Evolutionary conservation across 1,140 invertebrate species (phyloP), one percentile per base, ranked within the genome.

Genomic region (Aphaenogaster rudis): DNA sequence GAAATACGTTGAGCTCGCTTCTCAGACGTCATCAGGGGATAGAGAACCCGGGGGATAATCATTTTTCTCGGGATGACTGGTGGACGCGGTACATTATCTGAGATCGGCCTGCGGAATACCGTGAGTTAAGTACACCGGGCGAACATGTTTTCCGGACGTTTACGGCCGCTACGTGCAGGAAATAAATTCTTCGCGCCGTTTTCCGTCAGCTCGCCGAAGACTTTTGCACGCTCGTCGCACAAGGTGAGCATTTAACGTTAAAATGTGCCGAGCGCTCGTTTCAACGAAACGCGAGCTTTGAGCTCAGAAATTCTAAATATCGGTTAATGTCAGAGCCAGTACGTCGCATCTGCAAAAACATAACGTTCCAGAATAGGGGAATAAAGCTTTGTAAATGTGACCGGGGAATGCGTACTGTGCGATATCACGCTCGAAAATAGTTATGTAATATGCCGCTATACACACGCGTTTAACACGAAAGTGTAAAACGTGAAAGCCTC

Each of bases 71-170:
- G 42, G 71, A 85, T 86, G 74, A 86, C 72, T 64, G 61, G 48
- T 79, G 76, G 48, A 79, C 48, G 74, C 74, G 82, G 69, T 86
- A 52, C 33, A 78, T 86, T 79, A 86, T 77, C 74, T 42, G 82
- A 66, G 71, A 86, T 86, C 82, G 59, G 74, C n/a, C 45, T n/a
- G 74, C 33, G 74, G 54, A 84, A 74, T 61, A 57, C 59, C 76
- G 48, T 52, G 48, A 86, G 74, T 85, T 79, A 85, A 77, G 74
- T 85, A 50, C 82, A 67, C 33, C 45, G 33, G 15, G 72, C 39
- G 59, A 85, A 21, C 61, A 78, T 85, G 82, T 64, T 66, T 85
- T 33, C 72, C 61, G 59, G 61, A 78, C 69, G 61, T 79, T 79
- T 67, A 79, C 61, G 48, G 74, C 50, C 21, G 39, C 36, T 59